Base-by-base conservation (phyloP, 1,140 invertebrate species). In the Saccostrea glomerata region DNA sequence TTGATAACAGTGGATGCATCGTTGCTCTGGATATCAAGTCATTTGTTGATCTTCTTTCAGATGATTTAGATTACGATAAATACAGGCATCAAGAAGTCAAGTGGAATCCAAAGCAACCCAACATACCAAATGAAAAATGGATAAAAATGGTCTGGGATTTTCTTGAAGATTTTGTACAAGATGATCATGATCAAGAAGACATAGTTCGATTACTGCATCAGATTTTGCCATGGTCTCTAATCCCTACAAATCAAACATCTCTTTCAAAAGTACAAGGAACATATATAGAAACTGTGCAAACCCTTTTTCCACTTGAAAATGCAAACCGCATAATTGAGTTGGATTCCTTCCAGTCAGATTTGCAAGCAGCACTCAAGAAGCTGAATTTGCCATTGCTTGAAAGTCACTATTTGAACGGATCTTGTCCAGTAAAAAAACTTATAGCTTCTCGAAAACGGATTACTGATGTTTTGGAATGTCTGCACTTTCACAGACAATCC, bases 71-170 rank as follows among this genome's bases (percentile, higher is more conserved):
- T 7, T 54, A 47, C 47, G 82, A 83, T 9, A 20, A 9, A 54
- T 83, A 54, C 40, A 40, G 82, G 11, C 36, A 83, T 23, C 23
- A 47, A 47, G 20, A 6, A 15, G 30, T 40, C 20, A 30, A 83
- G 17, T 83, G 82, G 82, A 83, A 83, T 54, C 82, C 82, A 54
- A 47, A 54, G 0, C 13, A 54, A 11, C 4, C 36, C 20, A 6
- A 0, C 15, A 83, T 83, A n/a, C 82, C 82, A 83, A 83, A 83
- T 83, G 23, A 47, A 11, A 20, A 47, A 55, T 83, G 82, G 82
- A 47, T 83, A 15, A 13, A 47, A 20, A 83, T 2, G 15, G 20
- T 83, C 4, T 83, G 82, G 82, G 23, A 5, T 12, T 83, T 83
- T 55, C 36, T 83, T 3, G 5, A 30, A 1, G 30, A 83, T n/a